Base-by-base conservation (phyloP, 2,888 invertebrate genomes). In the Baronia brevicornis region DNA sequence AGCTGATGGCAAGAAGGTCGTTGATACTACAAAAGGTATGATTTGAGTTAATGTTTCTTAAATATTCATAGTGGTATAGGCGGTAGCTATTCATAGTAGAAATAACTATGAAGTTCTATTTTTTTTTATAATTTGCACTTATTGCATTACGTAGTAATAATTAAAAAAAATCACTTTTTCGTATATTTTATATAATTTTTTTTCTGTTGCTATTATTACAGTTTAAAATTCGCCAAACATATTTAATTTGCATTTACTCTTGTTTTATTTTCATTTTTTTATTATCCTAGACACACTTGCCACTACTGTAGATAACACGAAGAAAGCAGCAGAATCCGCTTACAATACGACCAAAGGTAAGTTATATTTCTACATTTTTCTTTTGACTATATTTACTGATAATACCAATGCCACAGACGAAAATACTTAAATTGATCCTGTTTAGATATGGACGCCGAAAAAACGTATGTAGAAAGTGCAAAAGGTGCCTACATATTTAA, bases 1-100 rank as follows among this genome's bases (percentile, higher is more conserved):
- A 1, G 79, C 79, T 36, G 85, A 85, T 44, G 79, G 84, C 25
- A 85, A 79, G 66, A 80, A 79, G 43, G 84, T 70, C 42, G 59
- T 84, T 12, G 80, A 84, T 41, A 72, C 74, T 12, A 77, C 82
- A 39, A 82, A 74, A 74, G 82, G 82, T 80, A 57, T 47, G 54
- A 20, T 4, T 1, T n/a, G n/a, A n/a, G n/a, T n/a, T n/a, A n/a
- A n/a, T n/a, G n/a, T n/a, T n/a, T n/a, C n/a, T n/a, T n/a, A n/a
- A n/a, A n/a, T n/a, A n/a, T n/a, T n/a, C n/a, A n/a, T n/a, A n/a
- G n/a, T n/a, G n/a, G n/a, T n/a, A n/a, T n/a, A n/a, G n/a, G n/a
- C n/a, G n/a, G n/a, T n/a, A n/a, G n/a, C n/a, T n/a, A n/a, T n/a
- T n/a, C n/a, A n/a, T n/a, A n/a, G n/a, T n/a, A n/a, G n/a, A 7